Evolutionary conservation across 2,797 vertebrate species (phyloP).

Genomic region (Chloroceryle amazona): DNA sequence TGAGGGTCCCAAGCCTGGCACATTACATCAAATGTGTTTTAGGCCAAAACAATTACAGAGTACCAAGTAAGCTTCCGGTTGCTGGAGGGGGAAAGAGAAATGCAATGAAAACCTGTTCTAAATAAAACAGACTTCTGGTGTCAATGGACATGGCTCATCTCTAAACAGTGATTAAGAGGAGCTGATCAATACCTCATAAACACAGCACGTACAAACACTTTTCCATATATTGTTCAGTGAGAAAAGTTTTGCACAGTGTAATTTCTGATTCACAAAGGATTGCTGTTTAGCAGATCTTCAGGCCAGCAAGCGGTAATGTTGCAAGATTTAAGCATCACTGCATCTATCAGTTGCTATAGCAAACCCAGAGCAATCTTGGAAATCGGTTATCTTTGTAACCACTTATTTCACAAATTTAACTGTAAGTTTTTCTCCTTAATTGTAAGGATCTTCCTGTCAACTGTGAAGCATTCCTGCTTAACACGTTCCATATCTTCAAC

Average conservation of each 20-base stretch:
- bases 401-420: neutral
- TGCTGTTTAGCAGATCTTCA: neutral
- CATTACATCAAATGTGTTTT: neutral
- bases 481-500: neutral
- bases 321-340: neutral
- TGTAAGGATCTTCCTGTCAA: neutral
- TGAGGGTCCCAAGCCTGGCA: neutral
- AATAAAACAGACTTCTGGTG: neutral
- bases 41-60: slow-evolving; percentile 11
- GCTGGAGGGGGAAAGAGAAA: neutral
- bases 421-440: neutral
- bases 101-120: neutral
- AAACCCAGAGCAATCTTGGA: neutral
- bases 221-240: neutral
- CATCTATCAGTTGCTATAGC: neutral
- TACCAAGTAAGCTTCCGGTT: slow-evolving; percentile 20
- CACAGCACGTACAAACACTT: neutral
- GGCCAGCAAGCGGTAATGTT: neutral
- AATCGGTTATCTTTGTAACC: neutral
- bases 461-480: neutral
- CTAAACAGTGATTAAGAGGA: neutral
- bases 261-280: neutral
- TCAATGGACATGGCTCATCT: neutral
- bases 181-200: neutral
- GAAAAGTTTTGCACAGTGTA: neutral